Evolutionary conservation across 2,797 vertebrate species (phyloP), one percentile per base, ranked within the genome.

Genomic region (Lacerta bilineata): DNA sequence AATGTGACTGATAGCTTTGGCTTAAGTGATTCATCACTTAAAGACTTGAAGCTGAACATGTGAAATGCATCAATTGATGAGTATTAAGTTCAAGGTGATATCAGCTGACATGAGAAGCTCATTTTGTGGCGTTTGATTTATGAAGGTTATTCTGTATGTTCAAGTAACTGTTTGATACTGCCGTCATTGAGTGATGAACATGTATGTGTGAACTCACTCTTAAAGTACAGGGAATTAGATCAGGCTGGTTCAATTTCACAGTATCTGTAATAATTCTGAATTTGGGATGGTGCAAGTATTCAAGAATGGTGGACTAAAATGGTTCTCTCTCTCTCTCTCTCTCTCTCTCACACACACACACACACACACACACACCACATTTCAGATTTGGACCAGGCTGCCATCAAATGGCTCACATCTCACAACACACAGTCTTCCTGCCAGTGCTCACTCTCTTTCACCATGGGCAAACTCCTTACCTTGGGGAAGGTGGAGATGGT

Each of bases 31-130:
- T 74, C 46, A 74, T 74, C 39, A 66, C 64, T 68, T 39, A 68
- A 64, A 69, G 69, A 36, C 69, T 55, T 59, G 83, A 20, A 36
- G 46, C 71, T 74, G 83, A 74, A 84, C 69, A 84, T 25, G 50
- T 23, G 20, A 72, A 74, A 84, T 59, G 23, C 23, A 39, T 27
- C 33, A 46, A 59, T 27, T 84, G 69, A 59, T 50, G 55, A 39
- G 43, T 59, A 59, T 39, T 74, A 46, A 23, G 83, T 84, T 74
- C 71, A 84, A 74, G 83, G 71, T 71, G 71, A 74, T 84, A 55
- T 84, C 46, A 84, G 69, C 39, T 69, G 36, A 83, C 25, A n/a
- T 69, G 39, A 83, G 43, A 69, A 64, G 61, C 50, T 50, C 55
- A 11, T 59, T 74, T 36, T 74, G n/a, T 84, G 66, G 46, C 10